Percentiles rank a stretch among this genome's conserved stretches.
Conservation (phyloP, 2,888 invertebrate genomes). For the Lasioglossum calceatum region DNA sequence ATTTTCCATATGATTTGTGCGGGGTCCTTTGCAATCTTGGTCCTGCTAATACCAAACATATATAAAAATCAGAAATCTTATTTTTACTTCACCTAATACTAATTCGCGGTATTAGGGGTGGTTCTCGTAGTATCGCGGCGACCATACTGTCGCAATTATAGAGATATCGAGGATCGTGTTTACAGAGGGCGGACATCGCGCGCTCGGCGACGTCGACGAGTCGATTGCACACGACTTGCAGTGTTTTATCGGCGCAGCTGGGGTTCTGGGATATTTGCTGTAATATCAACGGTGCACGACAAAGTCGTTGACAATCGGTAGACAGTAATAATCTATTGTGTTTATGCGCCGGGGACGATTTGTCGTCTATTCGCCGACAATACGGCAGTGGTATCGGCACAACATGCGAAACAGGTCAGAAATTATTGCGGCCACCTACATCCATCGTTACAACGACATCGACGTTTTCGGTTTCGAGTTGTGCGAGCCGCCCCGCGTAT, state of each 20-base stretch:
- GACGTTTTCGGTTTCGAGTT: constrained; percentile 53
- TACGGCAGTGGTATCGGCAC: constrained; percentile 60
- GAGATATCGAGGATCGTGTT: neutral
- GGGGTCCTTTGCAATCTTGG: no score
- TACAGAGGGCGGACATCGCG: neutral
- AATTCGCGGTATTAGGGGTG: neutral
- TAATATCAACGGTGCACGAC: constrained; percentile 47
- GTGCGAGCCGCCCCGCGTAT: constrained; percentile 32
- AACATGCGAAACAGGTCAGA: constrained; percentile 69
- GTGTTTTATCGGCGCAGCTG: constrained; percentile 8
- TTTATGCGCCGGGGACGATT: constrained; percentile 61
- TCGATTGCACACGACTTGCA: neutral
- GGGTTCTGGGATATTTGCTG: constrained; percentile 41
- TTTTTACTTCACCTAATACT: neutral
- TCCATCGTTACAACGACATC: constrained; percentile 59
- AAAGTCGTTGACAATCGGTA: constrained; percentile 66
- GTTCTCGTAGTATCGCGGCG: neutral
- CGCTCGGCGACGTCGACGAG: neutral
- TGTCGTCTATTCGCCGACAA: constrained; percentile 66
- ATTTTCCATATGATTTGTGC: no score
- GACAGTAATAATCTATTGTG: constrained; percentile 69
- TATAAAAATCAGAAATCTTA: no score
- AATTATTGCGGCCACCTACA: constrained; percentile 67
- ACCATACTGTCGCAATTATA: neutral
- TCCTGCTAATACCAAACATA: no score